Base-by-base conservation (phyloP, 64 coral and sea anemone species). In the Montipora capricornis region DNA sequence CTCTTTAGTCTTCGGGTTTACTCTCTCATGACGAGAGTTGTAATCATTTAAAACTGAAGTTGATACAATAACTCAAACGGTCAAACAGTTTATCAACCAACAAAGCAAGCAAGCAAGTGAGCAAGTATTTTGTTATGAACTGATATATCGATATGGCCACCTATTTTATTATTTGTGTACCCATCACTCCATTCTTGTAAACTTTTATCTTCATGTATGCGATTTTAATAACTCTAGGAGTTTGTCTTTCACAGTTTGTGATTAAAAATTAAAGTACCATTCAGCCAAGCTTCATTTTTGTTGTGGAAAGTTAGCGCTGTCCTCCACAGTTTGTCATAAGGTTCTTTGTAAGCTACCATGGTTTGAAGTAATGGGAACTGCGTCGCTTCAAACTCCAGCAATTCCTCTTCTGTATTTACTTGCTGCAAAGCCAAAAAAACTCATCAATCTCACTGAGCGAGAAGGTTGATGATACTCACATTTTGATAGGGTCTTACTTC, bases 341-440 rank as follows among this genome's bases (percentile, higher is more conserved):
- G 98, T 88, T 99, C 98, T 87, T 99, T 99, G 89, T 99, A 96
- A 1, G 95, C 95, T 49, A 96, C 77, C 98, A 99, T 99, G n/a
- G 84, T 89, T 91, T 99, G 98, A 5, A 99, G 95, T 60, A 99
- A 94, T 0, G 98, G 98, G 69, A 96, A 99, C 75, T 99, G 98
- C 50, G 98, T 96, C 3, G 98, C 87, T 75, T 99, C 95, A 90
- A 93, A 99, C 59, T 96, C 94, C 2, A 99, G 79, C 3, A 99
- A 67, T 70, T 99, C 98, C 66, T 99, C 98, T 46, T 99, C 98
- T 51, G 74, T 89, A 60, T 99, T 99, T 13, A 99, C 53, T 12
- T 95, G 95, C 98, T 99, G 66, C 17, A 51, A 59, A n/a, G 10
- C 57, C 14, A 67, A 45, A 19, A 17, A 78, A 19, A 78, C 19